A percentile compares a stretch with the other conserved stretches of the same genome.
Conservation (phyloP, 1,140 invertebrate species). For the Orius insidiosus region DNA sequence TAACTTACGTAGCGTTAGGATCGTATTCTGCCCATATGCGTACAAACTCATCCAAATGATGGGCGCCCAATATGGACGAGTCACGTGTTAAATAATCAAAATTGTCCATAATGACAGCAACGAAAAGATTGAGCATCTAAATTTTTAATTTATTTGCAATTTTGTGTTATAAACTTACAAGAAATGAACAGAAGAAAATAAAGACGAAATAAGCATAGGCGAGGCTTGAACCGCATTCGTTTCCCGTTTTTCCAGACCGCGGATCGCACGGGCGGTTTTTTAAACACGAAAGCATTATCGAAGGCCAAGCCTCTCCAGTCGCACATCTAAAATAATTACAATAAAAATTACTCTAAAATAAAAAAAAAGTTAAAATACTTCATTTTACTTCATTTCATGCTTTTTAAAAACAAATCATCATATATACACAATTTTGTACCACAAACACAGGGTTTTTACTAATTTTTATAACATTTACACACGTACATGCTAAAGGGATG, state of each 20-base stretch:
- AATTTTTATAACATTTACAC: not conserved
- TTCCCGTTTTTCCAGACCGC: conserved; percentile 43
- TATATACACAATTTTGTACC: conserved; percentile 1
- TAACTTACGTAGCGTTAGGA: conserved; percentile 91
- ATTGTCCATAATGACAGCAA: conserved; percentile 99
- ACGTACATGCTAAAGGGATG: not conserved
- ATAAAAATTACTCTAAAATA: conserved; percentile 5
- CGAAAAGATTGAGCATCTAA: conserved; percentile 97
- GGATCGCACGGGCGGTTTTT: conserved; percentile 63
- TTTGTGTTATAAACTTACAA: conserved; percentile 50
- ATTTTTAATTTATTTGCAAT: not conserved
- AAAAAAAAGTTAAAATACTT: conserved; percentile 17
- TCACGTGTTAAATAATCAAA: conserved; percentile 99
- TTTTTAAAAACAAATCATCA: too few relatives aligned
- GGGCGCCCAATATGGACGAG: conserved; percentile 95
- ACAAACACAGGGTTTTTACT: not conserved
- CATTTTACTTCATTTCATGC: too few relatives aligned
- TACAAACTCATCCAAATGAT: conserved; percentile 99
- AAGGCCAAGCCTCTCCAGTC: conserved; percentile 98
- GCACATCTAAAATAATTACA: conserved; percentile 67
- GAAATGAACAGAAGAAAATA: conserved; percentile 99
- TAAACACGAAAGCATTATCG: conserved; percentile 93
- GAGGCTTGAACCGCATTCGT: conserved; percentile 83
- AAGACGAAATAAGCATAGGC: conserved; percentile 98
- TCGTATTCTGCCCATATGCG: conserved; percentile 99